These are phyloP conservation scores for Phenacoccus solenopsis DNA, from an alignment of 1,140 invertebrate species.

Conservation along the genomic window DNA sequence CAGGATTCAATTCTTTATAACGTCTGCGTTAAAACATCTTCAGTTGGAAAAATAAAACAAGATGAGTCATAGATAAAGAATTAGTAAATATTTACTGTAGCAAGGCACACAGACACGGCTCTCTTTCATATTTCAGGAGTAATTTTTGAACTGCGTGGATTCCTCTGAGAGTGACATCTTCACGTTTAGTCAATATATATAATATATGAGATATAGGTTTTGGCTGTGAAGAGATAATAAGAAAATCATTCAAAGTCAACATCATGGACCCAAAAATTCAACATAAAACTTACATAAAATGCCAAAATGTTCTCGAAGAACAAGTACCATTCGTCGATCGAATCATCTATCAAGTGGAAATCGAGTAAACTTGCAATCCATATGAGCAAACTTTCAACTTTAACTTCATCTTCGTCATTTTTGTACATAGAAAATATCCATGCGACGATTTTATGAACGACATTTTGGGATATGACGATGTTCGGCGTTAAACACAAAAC, in stretches of 20 bases:
- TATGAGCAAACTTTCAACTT: neutral
- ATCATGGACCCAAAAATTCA: neutral
- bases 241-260: no score
- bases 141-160: neutral
- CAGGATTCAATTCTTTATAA: neutral
- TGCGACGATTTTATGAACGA: neutral
- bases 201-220: neutral
- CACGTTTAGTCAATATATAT: neutral
- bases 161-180: neutral
- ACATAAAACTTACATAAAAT: neutral
- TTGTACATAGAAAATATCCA: neutral
- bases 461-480: neutral
- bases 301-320: neutral
- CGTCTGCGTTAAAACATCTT: neutral
- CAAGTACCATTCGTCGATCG: neutral
- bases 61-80: neutral
- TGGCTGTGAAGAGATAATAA: neutral
- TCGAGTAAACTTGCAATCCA: neutral
- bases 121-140: neutral
- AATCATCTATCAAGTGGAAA: neutral
- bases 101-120: neutral
- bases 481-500: neutral
- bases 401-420: neutral
- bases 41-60: neutral
- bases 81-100: neutral